phyloP scores from a whole-genome alignment of 2,113 vertebrate species.

The Anolis carolinensis region DNA sequence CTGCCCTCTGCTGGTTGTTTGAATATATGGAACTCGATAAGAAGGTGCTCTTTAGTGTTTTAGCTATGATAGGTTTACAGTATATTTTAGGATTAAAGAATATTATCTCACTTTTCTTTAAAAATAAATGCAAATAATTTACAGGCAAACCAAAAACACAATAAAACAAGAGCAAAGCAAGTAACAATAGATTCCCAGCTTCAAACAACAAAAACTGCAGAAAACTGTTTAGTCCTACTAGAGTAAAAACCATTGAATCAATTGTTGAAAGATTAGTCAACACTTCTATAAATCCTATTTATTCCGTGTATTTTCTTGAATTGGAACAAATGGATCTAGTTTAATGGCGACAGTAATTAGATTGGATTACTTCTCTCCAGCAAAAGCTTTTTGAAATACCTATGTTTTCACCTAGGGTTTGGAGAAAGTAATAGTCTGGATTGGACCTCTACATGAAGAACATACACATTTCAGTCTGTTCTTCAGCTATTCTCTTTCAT shows the following conservation, averaged over 20 bases:
- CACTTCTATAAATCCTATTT: no score
- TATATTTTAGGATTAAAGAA: no score
- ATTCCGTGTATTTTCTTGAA: no score
- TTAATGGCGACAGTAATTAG: background rate
- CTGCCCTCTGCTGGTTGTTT: conserved; percentile 51
- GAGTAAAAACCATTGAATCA: no score
- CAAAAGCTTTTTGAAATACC: background rate
- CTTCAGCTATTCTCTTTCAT: no score
- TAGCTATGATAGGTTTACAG: no score
- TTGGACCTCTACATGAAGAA: background rate
- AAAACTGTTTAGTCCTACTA: no score
- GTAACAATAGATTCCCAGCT: background rate
- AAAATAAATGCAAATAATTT: background rate
- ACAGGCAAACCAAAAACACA: background rate
- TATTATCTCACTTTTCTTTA: background rate
- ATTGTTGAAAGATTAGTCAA: no score
- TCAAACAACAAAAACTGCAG: background rate
- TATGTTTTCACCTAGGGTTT: background rate
- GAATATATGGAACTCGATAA: background rate
- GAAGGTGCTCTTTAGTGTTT: background rate
- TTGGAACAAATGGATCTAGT: no score
- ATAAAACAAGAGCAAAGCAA: background rate
- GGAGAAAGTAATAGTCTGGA: background rate
- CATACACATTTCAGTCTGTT: background rate
- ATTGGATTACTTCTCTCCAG: no score